Evolutionary conservation across 2,797 vertebrate genomes (phyloP).

Genomic region (Rhynchonycteris naso): DNA sequence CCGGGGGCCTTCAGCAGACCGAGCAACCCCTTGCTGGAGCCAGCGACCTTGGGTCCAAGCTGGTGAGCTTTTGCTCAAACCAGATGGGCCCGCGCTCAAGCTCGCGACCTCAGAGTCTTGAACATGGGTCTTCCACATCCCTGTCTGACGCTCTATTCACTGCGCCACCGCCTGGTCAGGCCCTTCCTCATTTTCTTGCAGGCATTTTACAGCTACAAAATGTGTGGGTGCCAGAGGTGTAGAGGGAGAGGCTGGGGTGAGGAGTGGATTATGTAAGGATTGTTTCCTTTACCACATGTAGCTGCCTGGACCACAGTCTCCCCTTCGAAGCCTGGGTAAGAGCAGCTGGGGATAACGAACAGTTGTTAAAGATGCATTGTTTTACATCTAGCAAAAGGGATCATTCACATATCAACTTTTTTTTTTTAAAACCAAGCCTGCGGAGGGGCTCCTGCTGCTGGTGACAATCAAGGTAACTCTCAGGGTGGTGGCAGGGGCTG

Average conservation of each 20-base stretch:
- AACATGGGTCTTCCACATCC: no score
- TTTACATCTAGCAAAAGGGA: conserved; percentile 48
- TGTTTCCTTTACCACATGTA: not conserved
- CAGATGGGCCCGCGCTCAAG: no score
- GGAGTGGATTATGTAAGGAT: not conserved
- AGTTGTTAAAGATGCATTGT: conserved; percentile 58
- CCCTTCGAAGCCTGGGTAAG: conserved; percentile 46
- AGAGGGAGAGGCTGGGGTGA: not conserved
- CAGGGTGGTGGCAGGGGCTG: not conserved
- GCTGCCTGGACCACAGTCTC: not conserved
- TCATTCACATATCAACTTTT: conserved; percentile 46
- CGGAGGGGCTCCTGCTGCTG: conserved; percentile 38
- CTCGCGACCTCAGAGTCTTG: no score
- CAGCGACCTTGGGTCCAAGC: no score
- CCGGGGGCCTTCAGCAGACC: no score
- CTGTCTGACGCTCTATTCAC: no score
- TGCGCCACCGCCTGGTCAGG: no score
- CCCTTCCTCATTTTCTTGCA: not conserved
- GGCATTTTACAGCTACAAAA: not conserved
- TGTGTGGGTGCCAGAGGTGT: not conserved
- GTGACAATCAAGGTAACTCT: not conserved
- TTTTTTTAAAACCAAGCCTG: not conserved
- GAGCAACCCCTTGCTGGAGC: no score
- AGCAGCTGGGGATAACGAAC: conserved; percentile 61
- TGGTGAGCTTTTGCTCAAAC: no score